Conservation (phyloP, 2,888 invertebrate genomes). For the Drosophila hamatofila region DNA sequence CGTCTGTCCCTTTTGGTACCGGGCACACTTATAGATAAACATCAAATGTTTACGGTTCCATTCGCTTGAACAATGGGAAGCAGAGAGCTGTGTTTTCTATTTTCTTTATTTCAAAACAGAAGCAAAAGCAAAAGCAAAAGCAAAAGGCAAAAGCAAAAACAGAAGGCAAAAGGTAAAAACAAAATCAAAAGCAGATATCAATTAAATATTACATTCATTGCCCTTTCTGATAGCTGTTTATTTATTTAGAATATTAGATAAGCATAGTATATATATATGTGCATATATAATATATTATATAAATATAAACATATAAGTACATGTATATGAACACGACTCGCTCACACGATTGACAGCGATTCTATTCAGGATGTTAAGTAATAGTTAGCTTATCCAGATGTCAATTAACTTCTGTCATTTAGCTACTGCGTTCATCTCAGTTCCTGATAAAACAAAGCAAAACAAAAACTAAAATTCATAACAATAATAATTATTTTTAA, state of each 20-base stretch:
- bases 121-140: slow-evolving; percentile 16
- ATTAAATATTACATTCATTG: slow-evolving; percentile 15
- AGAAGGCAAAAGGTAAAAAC: not conserved
- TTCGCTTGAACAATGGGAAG: slow-evolving; percentile 26
- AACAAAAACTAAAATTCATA: not conserved
- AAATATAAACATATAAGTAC: not conserved
- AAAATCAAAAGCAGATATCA: not conserved
- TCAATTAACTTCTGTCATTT: slow-evolving; percentile 6
- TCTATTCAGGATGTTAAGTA: slow-evolving; percentile 9
- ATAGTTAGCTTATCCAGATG: slow-evolving; percentile 11
- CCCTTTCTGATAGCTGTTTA: slow-evolving; percentile 11
- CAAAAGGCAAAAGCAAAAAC: not conserved
- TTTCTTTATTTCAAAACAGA: slow-evolving; percentile 8
- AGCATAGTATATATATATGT: not conserved
- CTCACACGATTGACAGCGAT: slow-evolving; percentile 22
- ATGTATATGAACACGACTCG: not conserved
- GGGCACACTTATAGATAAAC: slow-evolving; percentile 41
- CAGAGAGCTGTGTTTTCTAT: slow-evolving; percentile 12
- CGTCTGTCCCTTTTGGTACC: not conserved
- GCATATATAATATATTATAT: not conserved
- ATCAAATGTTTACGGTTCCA: slow-evolving; percentile 43
- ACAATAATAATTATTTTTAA: not conserved
- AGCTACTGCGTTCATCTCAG: not conserved
- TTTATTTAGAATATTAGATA: slow-evolving; percentile 19
- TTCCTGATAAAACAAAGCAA: not conserved